Evolutionary conservation across 1,140 invertebrate species (phyloP).

Genomic region (Drosophila guanche): DNA sequence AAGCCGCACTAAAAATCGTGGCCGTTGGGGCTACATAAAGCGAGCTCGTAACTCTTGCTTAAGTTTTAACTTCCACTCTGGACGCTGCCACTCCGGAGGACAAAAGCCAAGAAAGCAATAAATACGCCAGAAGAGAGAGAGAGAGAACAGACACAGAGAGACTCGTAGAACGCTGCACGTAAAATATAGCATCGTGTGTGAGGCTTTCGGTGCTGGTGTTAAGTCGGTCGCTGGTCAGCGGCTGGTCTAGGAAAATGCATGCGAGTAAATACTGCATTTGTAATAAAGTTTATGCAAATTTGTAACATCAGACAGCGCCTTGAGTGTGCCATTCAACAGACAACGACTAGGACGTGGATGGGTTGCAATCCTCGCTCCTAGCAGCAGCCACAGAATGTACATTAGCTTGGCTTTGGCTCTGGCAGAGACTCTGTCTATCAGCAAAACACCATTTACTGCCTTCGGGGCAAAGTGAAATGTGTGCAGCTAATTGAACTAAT

Average conservation of each 20-base stretch:
- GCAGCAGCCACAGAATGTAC: background rate
- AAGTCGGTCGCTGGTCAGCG: constrained; percentile 16
- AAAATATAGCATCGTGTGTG: constrained; percentile 39
- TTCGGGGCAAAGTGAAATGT: constrained; percentile 28
- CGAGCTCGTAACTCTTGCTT: constrained; percentile 26
- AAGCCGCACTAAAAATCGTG: background rate
- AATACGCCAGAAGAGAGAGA: constrained; percentile 20
- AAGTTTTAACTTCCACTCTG: background rate
- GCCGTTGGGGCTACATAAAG: background rate
- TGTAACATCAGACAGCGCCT: constrained; percentile 35
- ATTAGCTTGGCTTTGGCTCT: constrained; percentile 5
- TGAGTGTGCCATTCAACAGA: background rate
- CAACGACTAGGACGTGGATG: too few species aligned
- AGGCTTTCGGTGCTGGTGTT: constrained; percentile 12
- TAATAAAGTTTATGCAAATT: constrained; percentile 59
- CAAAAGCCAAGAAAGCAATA: constrained; percentile 27
- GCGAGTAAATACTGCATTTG: constrained; percentile 48
- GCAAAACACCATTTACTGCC: constrained; percentile 23
- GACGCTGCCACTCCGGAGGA: background rate
- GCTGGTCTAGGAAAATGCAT: constrained; percentile 4
- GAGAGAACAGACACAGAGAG: background rate
- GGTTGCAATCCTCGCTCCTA: too few species aligned
- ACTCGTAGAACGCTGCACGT: constrained; percentile 4
- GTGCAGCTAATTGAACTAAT: constrained; percentile 53
- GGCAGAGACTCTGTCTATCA: background rate